Base-by-base conservation (phyloP, 2,797 vertebrate species). In the Manis pentadactyla region DNA sequence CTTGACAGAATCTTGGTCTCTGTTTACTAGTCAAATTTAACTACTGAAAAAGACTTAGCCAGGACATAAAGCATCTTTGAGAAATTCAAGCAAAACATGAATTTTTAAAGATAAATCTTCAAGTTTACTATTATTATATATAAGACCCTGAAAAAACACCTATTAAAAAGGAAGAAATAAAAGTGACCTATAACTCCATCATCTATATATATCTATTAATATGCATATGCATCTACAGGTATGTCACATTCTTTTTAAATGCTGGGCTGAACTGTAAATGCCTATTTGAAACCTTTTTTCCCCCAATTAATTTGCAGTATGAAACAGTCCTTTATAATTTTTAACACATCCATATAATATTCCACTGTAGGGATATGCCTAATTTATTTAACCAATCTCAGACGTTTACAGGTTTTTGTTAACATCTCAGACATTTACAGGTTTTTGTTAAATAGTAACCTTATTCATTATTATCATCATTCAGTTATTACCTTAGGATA, bases 391-490 rank as follows among this genome's bases (percentile, higher is more conserved):
- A 77, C 34, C 29, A 63, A 84, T 42, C 29, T 90, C 74, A 86
- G 25, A 49, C 83, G 6, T 84, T 92, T 59, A 86, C 2, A 77
- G 57, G 23, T 89, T 69, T 64, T 85, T 86, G 8, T 37, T 81
- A 87, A 92, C n/a, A 84, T 42, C 29, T 90, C 74, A 86, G 25
- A 49, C 83, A 4, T 84, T 92, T 59, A 86, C 2, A 77, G 57
- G 23, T 89, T 69, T 64, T 85, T 86, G 8, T 37, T 81, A 87
- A 92, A 90, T 2, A 93, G 29, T 64, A 87, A 86, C 85, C 37
- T 78, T 91, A 69, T 51, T 68, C 13, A 53, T 55, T 29, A 59
- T 19, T 79, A 1, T 42, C 77, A 84, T 61, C 10, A 84, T 49
- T 95, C 46, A 69, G n/a, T 71, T 63, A 69, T 21, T 68, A 87